Conservation (phyloP, 1,140 invertebrate genomes). For the Formica selysi region DNA sequence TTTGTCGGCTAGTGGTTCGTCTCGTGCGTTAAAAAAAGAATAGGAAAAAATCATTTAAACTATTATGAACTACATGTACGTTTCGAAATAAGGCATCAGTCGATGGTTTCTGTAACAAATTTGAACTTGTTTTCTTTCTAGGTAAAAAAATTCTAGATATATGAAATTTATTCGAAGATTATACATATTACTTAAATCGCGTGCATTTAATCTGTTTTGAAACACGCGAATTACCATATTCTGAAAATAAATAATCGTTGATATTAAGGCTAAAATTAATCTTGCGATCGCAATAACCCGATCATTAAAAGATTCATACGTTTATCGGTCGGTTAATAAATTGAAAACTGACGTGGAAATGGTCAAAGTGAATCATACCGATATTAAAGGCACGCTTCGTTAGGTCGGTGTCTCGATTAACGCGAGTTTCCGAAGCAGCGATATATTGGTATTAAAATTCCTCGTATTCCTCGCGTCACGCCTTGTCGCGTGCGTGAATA, state of each 20-base stretch:
- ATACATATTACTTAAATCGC: neutral
- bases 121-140: neutral
- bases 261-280: neutral
- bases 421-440: constrained; percentile 35
- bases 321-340: constrained; percentile 16
- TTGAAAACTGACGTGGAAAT: neutral
- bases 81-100: too few relatives aligned
- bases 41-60: neutral
- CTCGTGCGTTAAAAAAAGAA: neutral
- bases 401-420: constrained; percentile 50
- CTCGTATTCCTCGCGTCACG: constrained; percentile 56
- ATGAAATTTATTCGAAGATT: neutral
- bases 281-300: neutral
- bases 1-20: neutral
- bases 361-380: constrained; percentile 24
- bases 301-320: neutral
- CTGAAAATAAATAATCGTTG: neutral
- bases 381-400: constrained; percentile 30
- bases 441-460: constrained; percentile 59
- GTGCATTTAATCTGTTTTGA: neutral
- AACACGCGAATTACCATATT: neutral
- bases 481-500: constrained; percentile 57
- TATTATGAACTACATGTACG: neutral
- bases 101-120: neutral
- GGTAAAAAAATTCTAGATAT: neutral